These are phyloP conservation scores for Hyposoter didymator DNA, from an alignment of 2,888 invertebrate genomes.

Conservation along the genomic window DNA sequence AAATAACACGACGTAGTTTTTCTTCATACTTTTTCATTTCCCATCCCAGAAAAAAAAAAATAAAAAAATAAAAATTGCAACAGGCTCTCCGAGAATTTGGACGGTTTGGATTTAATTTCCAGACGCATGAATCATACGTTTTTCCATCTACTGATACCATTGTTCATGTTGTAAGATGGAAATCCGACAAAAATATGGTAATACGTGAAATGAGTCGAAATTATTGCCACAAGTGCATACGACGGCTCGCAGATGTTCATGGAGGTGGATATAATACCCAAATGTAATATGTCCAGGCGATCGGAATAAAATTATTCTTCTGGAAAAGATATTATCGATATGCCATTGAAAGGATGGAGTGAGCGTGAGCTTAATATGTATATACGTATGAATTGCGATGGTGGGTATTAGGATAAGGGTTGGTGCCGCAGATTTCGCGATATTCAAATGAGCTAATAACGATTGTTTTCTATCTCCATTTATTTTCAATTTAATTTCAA, in stretches of 20 bases:
- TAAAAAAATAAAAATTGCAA: too few relatives aligned
- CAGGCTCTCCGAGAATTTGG: too few relatives aligned
- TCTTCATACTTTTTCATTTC: neutral
- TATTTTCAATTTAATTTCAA: constrained; percentile 75
- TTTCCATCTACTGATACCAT: neutral
- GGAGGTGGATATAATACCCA: constrained; percentile 35
- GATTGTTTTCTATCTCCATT: constrained; percentile 67
- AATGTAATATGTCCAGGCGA: constrained; percentile 74
- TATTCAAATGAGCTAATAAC: constrained; percentile 79
- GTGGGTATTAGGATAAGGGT: constrained; percentile 54
- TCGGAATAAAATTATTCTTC: constrained; percentile 80
- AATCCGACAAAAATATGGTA: neutral
- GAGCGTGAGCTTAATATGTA: constrained; percentile 3
- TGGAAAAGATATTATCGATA: constrained; percentile 78
- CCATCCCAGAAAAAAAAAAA: neutral
- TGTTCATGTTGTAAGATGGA: neutral
- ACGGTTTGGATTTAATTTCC: neutral
- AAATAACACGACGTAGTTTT: neutral
- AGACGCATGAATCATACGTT: neutral
- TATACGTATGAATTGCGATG: constrained; percentile 2
- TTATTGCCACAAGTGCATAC: constrained; percentile 22
- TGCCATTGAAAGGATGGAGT: constrained; percentile 63
- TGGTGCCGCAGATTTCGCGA: constrained; percentile 67
- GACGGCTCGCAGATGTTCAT: constrained; percentile 24
- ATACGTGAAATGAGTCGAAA: constrained; percentile 19